Conservation (phyloP, 1,140 invertebrate species). For the Campoletis sonorensis region DNA sequence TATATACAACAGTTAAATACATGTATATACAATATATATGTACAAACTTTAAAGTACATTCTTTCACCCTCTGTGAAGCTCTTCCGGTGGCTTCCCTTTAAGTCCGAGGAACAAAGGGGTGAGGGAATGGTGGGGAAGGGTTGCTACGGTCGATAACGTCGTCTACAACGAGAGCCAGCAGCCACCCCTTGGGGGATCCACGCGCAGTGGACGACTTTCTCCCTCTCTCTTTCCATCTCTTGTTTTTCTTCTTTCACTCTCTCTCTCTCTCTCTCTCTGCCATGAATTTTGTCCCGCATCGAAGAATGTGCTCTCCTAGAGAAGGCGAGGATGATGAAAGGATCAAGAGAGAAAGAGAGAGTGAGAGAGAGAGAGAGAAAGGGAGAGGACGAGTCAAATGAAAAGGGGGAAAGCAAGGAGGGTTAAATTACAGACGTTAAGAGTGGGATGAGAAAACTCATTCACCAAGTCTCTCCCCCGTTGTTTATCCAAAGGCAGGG, state of each 20-base stretch:
- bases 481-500: conserved; percentile 19
- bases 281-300: not conserved
- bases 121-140: not conserved
- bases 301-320: not conserved
- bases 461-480: not conserved
- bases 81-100: conserved; percentile 30
- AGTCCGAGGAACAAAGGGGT: conserved; percentile 18
- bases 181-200: conserved; percentile 56
- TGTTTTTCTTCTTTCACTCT: not conserved
- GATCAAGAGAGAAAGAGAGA: conserved; percentile 35
- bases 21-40: not conserved
- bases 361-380: conserved; percentile 33
- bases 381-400: conserved; percentile 37
- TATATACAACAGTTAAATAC: not conserved
- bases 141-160: conserved; percentile 44
- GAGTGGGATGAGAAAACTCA: conserved; percentile 4
- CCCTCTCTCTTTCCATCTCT: conserved; percentile 21
- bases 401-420: conserved; percentile 1
- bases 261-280: conserved; percentile 35
- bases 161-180: conserved; percentile 48
- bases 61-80: conserved; percentile 12
- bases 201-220: conserved; percentile 36
- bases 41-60: not conserved
- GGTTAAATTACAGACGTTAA: conserved; percentile 21
- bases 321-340: not conserved